phyloP scores from a whole-genome alignment of 2,113 vertebrate genomes.

The Lontra canadensis region DNA sequence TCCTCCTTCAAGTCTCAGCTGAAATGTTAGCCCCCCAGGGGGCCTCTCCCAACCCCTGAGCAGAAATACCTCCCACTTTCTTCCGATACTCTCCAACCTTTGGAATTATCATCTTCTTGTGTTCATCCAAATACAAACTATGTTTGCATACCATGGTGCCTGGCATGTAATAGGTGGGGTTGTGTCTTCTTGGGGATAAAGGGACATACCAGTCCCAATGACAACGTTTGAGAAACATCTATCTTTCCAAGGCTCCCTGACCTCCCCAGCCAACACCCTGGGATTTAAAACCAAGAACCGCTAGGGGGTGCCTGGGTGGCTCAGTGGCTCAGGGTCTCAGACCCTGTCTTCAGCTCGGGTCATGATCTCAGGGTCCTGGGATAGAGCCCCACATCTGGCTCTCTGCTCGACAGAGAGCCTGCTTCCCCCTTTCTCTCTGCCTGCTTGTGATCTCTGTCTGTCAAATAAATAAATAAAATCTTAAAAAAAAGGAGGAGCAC shows the following conservation, averaged over 20 bases:
- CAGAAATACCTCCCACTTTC: not conserved
- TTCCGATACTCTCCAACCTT: not conserved
- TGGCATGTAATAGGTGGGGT: accelerated
- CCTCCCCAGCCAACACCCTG: too few relatives aligned
- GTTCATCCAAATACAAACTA: not conserved
- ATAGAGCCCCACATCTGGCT: too few relatives aligned
- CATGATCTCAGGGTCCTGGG: too few relatives aligned
- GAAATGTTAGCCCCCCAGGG: not conserved
- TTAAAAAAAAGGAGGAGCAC: too few relatives aligned
- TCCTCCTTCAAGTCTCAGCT: not conserved
- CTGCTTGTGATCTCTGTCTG: too few relatives aligned
- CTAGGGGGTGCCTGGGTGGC: too few relatives aligned
- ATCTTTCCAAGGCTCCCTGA: not conserved
- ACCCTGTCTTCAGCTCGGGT: too few relatives aligned
- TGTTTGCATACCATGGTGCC: not conserved
- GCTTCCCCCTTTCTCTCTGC: too few relatives aligned
- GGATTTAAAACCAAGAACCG: not conserved
- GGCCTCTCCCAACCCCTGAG: not conserved
- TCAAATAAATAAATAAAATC: too few relatives aligned
- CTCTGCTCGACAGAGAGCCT: too few relatives aligned
- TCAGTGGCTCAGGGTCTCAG: too few relatives aligned
- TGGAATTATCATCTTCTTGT: not conserved
- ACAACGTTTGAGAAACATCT: not conserved
- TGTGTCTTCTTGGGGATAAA: not conserved
- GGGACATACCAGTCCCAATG: not conserved